Percentiles rank a stretch among this genome's conserved stretches.
phyloP scores from a whole-genome alignment of 2,113 vertebrate species.

The Chloropsis cyanopogon region DNA sequence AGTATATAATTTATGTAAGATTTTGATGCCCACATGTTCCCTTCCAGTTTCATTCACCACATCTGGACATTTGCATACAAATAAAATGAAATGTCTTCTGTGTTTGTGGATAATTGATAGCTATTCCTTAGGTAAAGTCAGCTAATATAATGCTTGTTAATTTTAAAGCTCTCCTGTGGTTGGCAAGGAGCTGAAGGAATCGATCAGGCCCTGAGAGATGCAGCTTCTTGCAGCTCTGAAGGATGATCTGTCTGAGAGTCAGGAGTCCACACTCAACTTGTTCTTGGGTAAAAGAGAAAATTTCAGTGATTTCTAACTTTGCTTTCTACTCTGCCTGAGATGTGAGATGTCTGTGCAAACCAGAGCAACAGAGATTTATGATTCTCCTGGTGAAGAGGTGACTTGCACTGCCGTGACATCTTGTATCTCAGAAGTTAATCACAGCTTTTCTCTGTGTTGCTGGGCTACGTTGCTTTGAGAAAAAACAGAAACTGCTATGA shows the following conservation, averaged over 20 bases:
- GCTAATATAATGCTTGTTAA: conserved; percentile 32
- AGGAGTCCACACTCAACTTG: neutral
- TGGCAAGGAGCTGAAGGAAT: neutral
- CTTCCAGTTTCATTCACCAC: neutral
- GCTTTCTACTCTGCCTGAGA: neutral
- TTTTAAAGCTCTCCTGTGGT: conserved; percentile 4
- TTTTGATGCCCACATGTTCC: neutral
- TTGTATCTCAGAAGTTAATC: conserved; percentile 55
- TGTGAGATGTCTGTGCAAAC: neutral
- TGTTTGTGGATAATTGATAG: neutral
- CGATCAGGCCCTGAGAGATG: neutral
- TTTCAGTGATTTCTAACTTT: neutral
- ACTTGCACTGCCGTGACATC: conserved; percentile 28
- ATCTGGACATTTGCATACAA: neutral
- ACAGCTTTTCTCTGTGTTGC: conserved; percentile 65
- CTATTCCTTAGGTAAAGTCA: neutral
- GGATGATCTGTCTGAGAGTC: neutral
- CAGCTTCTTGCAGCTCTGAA: neutral
- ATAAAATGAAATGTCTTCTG: neutral
- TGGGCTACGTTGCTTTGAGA: conserved; percentile 66
- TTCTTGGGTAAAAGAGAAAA: neutral
- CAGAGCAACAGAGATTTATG: conserved; percentile 25
- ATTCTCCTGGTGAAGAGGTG: neutral
- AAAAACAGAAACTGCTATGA: conserved; percentile 63
- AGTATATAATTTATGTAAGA: neutral